Evolutionary conservation across 1,140 invertebrate genomes (phyloP).

Genomic region (Trichonephila clavata): DNA sequence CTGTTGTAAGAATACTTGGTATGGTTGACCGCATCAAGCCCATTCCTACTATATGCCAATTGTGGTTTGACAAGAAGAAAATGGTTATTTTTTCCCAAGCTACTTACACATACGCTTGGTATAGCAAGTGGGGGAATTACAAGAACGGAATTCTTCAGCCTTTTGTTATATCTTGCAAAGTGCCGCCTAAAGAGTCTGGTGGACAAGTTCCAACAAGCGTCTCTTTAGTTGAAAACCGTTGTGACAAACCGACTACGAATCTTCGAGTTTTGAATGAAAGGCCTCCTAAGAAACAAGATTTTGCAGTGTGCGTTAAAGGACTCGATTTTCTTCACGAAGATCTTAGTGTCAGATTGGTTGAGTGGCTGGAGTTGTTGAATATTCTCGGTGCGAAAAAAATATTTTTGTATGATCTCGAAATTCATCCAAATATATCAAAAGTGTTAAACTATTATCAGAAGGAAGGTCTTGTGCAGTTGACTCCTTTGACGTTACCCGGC

Average conservation of each 20-base stretch:
- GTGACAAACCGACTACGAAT: constrained; percentile 92
- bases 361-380: constrained; percentile 95
- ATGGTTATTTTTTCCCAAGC: constrained; percentile 89
- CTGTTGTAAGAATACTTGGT: constrained; percentile 91
- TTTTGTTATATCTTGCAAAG: constrained; percentile 93
- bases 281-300: constrained; percentile 86
- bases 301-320: constrained; percentile 97
- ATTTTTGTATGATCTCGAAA: constrained; percentile 94
- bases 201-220: constrained; percentile 89
- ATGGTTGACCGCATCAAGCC: constrained; percentile 95
- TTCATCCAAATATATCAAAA: constrained; percentile 95
- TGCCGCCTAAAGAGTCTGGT: constrained; percentile 83
- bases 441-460: constrained; percentile 91
- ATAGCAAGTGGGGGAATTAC: constrained; percentile 96
- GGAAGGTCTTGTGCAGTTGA: constrained; percentile 89
- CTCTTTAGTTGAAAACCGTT: constrained; percentile 91
- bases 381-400: constrained; percentile 95
- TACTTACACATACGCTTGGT: constrained; percentile 95
- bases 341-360: constrained; percentile 92
- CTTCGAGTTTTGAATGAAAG: constrained; percentile 90
- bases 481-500: constrained; percentile 92
- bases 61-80: constrained; percentile 93
- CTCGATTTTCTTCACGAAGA: constrained; percentile 96
- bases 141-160: constrained; percentile 95
- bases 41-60: constrained; percentile 90